Base-by-base conservation (phyloP, 2,888 invertebrate species). In the Spilarctia lutea region DNA sequence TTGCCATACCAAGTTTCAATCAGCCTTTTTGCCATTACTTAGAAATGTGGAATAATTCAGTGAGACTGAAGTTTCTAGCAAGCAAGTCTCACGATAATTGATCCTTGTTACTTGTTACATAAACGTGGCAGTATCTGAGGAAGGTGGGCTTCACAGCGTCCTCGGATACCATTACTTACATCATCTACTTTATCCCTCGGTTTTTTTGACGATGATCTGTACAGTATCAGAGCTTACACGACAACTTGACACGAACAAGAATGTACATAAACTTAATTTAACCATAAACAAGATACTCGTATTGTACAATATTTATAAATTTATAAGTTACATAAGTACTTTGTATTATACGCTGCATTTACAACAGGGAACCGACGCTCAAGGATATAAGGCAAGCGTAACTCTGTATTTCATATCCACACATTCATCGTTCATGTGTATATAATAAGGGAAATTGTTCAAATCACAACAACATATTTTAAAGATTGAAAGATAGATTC, bases 331-430 rank as follows among this genome's bases (percentile, higher is more conserved):
- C 24, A 42, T 8, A n/a, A n/a, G n/a, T n/a, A 35, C 27, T 52
- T 30, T 76, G 16, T 77, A 65, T 74, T 73, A 52, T 45, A 24
- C 75, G 75, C 76, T 72, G 65, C 71, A 65, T 73, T 76, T 56
- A 74, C 69, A 71, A 78, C 78, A 89, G 89, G 87, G 87, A 72
- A 88, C 88, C n/a, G 90, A 86, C 68, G 87, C 87, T 71, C 82
- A 75, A 65, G 73, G 73, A 66, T 82, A 70, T 66, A 84, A 83
- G 83, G 83, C 83, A 86, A 85, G 80, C 86, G 48, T 52, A 27
- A 3, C 63, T 42, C 42, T 60, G 20, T 60, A n/a, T 63, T 8
- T 30, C 42, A 42, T 63, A 24, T 42, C 16, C 48, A 71, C n/a
- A 30, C 48, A 65, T 52, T 71, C 10, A 30, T 60, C 20, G 4